phyloP scores from a whole-genome alignment of 2,888 invertebrate species.

The Ommatoiulus sabulosus region DNA sequence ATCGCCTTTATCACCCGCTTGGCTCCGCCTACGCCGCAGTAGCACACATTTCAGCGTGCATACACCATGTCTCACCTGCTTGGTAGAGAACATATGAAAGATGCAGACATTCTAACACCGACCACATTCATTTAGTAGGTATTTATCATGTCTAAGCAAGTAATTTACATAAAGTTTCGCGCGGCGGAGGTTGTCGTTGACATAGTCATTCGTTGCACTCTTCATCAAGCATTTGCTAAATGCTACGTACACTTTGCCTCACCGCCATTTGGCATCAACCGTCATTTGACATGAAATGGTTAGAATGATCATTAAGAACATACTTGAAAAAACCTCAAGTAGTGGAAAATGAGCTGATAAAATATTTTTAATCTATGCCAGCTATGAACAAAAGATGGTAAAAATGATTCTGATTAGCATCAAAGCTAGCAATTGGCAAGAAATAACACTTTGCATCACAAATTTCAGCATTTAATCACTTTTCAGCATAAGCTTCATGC shows the following conservation, averaged over 20 bases:
- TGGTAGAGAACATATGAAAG: background rate
- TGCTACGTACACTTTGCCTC: too few species aligned
- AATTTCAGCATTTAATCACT: slow-evolving; percentile 7
- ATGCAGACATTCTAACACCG: background rate
- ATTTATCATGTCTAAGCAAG: slow-evolving; percentile 13
- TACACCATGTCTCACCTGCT: background rate
- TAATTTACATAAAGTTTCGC: background rate
- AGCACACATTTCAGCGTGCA: background rate
- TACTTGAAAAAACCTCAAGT: too few species aligned
- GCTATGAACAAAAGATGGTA: too few species aligned
- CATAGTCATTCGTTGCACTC: background rate
- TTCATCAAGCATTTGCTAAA: background rate
- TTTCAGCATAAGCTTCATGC: background rate
- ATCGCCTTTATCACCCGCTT: slow-evolving; percentile 81
- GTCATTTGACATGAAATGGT: too few species aligned
- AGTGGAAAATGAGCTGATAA: too few species aligned
- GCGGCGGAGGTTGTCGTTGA: background rate
- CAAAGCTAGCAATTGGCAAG: background rate
- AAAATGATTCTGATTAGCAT: too few species aligned
- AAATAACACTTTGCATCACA: background rate
- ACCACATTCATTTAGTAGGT: background rate
- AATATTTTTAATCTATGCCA: too few species aligned
- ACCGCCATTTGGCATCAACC: too few species aligned
- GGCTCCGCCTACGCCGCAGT: slow-evolving; percentile 74
- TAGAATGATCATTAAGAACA: too few species aligned